These are phyloP conservation scores for Ctenicera cuprea DNA, from an alignment of 2,888 invertebrate genomes.

Conservation along the genomic window DNA sequence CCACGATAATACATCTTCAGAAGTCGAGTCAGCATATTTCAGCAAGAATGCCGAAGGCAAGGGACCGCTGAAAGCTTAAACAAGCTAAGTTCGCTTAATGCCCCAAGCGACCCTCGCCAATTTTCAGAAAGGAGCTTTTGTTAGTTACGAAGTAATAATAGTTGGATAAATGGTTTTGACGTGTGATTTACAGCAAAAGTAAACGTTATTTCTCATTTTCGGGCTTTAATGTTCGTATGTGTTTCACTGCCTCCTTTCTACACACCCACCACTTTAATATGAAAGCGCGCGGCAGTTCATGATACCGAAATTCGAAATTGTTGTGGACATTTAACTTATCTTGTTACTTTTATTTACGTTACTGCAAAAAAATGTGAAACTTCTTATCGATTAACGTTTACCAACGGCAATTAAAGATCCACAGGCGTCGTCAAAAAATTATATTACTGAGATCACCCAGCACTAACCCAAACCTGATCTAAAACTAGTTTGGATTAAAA, in stretches of 20 bases:
- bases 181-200: conserved; percentile 33
- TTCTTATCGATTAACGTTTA: too few species aligned
- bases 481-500: too few species aligned
- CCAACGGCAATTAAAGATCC: too few species aligned
- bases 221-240: conserved; percentile 11
- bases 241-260: not conserved
- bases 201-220: conserved; percentile 34
- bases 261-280: not conserved
- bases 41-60: conserved; percentile 38
- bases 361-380: too few species aligned
- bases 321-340: too few species aligned
- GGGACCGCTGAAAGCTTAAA: conserved; percentile 40
- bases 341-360: too few species aligned
- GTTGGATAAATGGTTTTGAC: conserved; percentile 35
- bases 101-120: conserved; percentile 41
- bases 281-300: too few species aligned
- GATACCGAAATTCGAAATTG: too few species aligned
- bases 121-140: conserved; percentile 33
- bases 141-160: conserved; percentile 41
- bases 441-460: too few species aligned
- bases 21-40: conserved; percentile 47
- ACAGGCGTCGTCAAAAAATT: too few species aligned
- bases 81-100: conserved; percentile 43
- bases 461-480: too few species aligned
- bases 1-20: conserved; percentile 31